Conservation (phyloP, 2,888 invertebrate genomes). For the Yponomeuta malinellus region DNA sequence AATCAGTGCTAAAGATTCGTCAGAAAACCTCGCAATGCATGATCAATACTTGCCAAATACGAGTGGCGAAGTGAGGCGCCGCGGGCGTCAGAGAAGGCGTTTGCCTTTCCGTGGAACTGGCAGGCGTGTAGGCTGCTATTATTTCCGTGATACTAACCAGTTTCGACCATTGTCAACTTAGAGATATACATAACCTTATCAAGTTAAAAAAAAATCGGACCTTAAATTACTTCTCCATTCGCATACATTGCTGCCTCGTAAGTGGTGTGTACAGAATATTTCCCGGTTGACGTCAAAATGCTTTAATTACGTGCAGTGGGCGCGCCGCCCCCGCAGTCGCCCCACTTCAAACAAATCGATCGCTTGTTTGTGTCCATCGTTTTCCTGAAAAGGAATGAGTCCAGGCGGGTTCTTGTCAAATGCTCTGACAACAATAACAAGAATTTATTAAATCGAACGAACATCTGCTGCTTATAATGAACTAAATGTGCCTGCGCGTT, state of each 20-base stretch:
- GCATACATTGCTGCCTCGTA: background rate
- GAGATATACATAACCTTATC: background rate
- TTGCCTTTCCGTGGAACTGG: no score
- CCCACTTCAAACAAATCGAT: slow-evolving; percentile 4
- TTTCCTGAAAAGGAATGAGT: background rate
- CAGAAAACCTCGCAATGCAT: no score
- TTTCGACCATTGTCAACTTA: background rate
- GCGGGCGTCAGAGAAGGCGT: no score
- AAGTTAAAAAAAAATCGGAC: background rate
- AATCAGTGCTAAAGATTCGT: no score
- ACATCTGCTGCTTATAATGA: no score
- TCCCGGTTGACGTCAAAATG: slow-evolving; percentile 16
- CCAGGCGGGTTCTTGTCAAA: background rate
- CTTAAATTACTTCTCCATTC: background rate
- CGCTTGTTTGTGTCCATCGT: background rate
- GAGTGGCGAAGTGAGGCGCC: no score
- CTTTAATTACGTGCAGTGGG: slow-evolving; percentile 8
- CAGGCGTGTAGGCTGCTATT: no score
- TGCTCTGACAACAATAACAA: background rate
- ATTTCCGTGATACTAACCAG: no score
- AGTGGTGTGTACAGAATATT: background rate
- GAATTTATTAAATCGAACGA: background rate
- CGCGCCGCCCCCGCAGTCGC: background rate
- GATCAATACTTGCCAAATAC: no score
- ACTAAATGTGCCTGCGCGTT: no score